Percentiles rank a stretch among this genome's conserved stretches.
phyloP scores from a whole-genome alignment of 2,113 vertebrate genomes.

The Ceuthmochares aereus region DNA sequence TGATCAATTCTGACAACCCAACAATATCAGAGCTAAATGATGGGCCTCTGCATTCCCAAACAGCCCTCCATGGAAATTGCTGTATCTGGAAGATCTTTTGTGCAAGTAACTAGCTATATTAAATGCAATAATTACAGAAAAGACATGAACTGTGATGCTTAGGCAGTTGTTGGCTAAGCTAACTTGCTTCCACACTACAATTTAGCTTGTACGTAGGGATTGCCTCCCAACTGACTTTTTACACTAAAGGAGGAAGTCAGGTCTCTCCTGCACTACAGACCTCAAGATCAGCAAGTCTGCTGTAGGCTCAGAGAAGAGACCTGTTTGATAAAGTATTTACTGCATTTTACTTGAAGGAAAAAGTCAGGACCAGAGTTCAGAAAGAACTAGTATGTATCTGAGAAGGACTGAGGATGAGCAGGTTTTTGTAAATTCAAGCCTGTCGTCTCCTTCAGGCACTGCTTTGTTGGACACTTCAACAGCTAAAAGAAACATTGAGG shows the following conservation, averaged over 20 bases:
- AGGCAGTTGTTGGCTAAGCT: slow-evolving; percentile 71
- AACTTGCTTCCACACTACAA: slow-evolving; percentile 35
- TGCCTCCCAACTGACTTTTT: neutral
- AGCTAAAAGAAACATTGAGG: neutral
- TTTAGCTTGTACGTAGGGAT: slow-evolving; percentile 44
- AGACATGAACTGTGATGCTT: slow-evolving; percentile 68
- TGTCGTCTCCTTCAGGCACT: neutral
- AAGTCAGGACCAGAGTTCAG: neutral
- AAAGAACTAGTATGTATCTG: neutral
- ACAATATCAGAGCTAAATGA: slow-evolving; percentile 85
- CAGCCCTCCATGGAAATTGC: slow-evolving; percentile 81
- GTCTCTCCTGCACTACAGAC: neutral
- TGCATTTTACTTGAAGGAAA: neutral
- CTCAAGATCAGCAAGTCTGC: neutral
- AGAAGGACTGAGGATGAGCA: neutral
- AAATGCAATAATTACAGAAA: slow-evolving; percentile 84
- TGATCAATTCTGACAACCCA: slow-evolving; percentile 86
- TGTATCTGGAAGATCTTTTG: slow-evolving; percentile 81
- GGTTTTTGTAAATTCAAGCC: neutral
- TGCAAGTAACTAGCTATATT: slow-evolving; percentile 81
- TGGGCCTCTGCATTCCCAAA: slow-evolving; percentile 81
- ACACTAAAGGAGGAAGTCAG: neutral
- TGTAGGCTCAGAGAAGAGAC: neutral
- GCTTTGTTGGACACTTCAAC: neutral
- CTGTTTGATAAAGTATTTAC: neutral